Conservation (phyloP, 2,113 vertebrate species). For the Caranx ignobilis region DNA sequence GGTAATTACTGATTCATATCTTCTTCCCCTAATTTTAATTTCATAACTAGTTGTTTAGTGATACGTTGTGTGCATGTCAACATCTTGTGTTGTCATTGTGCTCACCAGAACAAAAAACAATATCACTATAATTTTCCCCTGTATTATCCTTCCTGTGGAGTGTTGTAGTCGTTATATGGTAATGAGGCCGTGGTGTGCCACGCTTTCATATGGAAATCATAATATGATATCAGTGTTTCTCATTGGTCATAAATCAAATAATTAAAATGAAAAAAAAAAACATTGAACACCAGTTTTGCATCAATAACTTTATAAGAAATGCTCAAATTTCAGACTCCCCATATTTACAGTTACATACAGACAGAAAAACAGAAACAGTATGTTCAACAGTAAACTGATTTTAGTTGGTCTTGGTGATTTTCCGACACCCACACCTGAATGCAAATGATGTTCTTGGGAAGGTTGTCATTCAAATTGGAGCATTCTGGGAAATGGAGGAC, state of each 20-base stretch:
- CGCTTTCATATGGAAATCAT: not conserved
- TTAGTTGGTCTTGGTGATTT: not conserved
- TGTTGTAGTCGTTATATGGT: not conserved
- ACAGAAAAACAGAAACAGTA: not conserved
- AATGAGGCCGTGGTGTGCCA: not conserved
- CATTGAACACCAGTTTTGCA: not conserved
- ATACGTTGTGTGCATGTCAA: not conserved
- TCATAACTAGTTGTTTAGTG: not conserved
- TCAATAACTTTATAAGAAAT: slow-evolving; percentile 3
- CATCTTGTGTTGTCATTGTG: not conserved
- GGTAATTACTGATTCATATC: slow-evolving; percentile 17
- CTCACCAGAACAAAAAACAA: not conserved
- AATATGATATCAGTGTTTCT: not conserved
- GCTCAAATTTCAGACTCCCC: not conserved
- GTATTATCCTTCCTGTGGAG: not conserved
- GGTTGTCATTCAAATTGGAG: not conserved
- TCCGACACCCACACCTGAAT: not conserved
- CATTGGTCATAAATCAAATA: not conserved
- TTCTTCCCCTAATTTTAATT: not conserved
- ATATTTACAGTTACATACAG: not conserved
- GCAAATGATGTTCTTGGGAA: not conserved
- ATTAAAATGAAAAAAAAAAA: not conserved
- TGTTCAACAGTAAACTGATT: not conserved
- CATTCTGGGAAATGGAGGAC: slow-evolving; percentile 11
- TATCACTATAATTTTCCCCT: not conserved